A percentile compares a stretch with the other conserved stretches of the same genome.
These are phyloP conservation scores for Acanthornis magna DNA, from an alignment of 2,797 vertebrate species.

Conservation along the genomic window DNA sequence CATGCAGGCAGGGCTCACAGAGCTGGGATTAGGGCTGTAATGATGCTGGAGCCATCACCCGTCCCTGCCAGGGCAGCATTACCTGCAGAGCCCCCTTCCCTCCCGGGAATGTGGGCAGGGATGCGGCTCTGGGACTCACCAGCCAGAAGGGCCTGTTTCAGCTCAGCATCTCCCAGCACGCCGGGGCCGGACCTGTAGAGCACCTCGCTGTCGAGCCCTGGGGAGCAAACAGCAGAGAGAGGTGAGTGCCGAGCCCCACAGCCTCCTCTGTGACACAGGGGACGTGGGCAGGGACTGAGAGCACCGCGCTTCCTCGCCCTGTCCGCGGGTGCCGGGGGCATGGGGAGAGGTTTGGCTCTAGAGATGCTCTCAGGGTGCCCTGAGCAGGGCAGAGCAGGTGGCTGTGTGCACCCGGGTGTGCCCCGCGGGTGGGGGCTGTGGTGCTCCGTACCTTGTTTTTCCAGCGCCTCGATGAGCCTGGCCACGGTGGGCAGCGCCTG, in stretches of 20 bases:
- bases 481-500: constrained; percentile 70
- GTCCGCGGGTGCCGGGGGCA: fast-evolving
- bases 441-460: constrained; percentile 73
- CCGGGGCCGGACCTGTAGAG: constrained; percentile 64
- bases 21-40: neutral
- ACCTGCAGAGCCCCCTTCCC: neutral
- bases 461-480: constrained; percentile 77
- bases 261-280: fast-evolving
- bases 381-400: fast-evolving
- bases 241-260: neutral
- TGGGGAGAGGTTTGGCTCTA: neutral
- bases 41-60: fast-evolving
- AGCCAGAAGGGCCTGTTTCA: constrained; percentile 76
- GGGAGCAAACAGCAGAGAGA: neutral
- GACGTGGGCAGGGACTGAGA: neutral
- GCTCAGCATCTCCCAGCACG: constrained; percentile 65
- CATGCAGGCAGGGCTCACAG: neutral
- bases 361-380: fast-evolving
- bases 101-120: fast-evolving
- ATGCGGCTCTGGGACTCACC: constrained; percentile 48
- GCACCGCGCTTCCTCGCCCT: fast-evolving
- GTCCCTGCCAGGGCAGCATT: neutral
- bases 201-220: constrained; percentile 64
- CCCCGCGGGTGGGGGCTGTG: fast-evolving
- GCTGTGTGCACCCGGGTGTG: fast-evolving